A percentile compares a stretch with the other conserved stretches of the same genome.
phyloP scores from a whole-genome alignment of 2,888 invertebrate species.

The Pristionchus mayeri region DNA sequence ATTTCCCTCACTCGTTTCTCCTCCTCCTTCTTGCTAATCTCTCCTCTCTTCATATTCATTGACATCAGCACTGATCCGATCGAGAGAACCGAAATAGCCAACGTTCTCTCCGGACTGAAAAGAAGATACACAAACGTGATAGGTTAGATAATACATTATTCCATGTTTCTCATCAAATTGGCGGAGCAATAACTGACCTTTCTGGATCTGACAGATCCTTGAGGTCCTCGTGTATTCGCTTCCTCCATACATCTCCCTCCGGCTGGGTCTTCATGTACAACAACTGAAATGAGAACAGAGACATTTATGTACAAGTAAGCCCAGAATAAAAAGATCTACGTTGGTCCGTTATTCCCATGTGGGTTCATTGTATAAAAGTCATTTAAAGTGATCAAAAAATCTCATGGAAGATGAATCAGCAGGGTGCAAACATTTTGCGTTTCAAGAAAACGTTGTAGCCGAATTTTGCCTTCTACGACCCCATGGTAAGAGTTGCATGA shows the following conservation, averaged over 20 bases:
- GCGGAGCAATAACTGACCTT: no score
- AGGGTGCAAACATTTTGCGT: no score
- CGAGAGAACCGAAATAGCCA: background rate
- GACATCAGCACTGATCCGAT: background rate
- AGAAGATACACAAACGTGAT: background rate
- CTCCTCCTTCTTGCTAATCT: slow-evolving; percentile 4
- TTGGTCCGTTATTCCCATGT: no score
- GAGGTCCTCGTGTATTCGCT: background rate
- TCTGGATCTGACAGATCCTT: slow-evolving; percentile 13
- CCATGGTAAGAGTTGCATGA: no score
- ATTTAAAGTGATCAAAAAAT: no score
- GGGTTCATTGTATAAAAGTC: no score
- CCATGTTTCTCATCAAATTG: no score
- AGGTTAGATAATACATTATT: background rate
- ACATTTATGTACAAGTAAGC: no score
- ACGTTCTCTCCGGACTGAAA: background rate
- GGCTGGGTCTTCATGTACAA: slow-evolving; percentile 26
- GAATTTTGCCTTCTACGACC: no score
- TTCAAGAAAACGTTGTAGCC: no score
- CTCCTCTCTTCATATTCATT: slow-evolving; percentile 12
- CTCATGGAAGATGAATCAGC: no score
- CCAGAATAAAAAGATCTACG: no score
- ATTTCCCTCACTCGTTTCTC: background rate
- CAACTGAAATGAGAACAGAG: background rate
- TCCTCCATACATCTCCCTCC: background rate